A percentile compares a stretch with the other conserved stretches of the same genome.
phyloP scores from a whole-genome alignment of 2,888 invertebrate genomes.

The Drosophila ezoana region DNA sequence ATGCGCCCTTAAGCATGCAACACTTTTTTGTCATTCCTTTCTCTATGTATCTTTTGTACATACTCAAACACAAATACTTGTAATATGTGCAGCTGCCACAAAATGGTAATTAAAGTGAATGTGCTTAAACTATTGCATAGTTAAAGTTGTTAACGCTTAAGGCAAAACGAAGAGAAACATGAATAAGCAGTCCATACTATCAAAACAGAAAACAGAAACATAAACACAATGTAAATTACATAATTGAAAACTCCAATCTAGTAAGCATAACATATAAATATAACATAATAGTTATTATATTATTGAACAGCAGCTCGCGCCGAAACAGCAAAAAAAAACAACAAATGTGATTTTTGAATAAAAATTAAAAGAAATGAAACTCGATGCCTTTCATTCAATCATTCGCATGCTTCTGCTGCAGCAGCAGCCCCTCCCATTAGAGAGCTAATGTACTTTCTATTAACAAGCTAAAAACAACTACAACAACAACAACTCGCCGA shows the following conservation, averaged over 20 bases:
- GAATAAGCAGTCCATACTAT: slow-evolving; percentile 3
- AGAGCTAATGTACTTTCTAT: slow-evolving; percentile 63
- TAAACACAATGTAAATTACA: slow-evolving; percentile 68
- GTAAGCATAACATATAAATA: slow-evolving; percentile 50
- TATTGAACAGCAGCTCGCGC: slow-evolving; percentile 60
- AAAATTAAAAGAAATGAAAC: slow-evolving; percentile 70
- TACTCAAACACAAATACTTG: slow-evolving; percentile 25
- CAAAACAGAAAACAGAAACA: slow-evolving; percentile 43
- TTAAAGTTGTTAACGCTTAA: slow-evolving; percentile 75
- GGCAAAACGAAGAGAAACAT: slow-evolving; percentile 34
- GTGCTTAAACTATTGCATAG: slow-evolving; percentile 68
- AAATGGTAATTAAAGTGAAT: slow-evolving; percentile 42
- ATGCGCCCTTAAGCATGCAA: slow-evolving; percentile 16
- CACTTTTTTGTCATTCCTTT: slow-evolving; percentile 22
- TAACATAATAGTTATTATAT: slow-evolving; percentile 40
- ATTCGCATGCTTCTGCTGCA: neutral
- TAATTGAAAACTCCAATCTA: slow-evolving; percentile 55
- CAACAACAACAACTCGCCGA: slow-evolving; percentile 3
- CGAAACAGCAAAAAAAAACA: slow-evolving; percentile 57
- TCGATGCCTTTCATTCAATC: slow-evolving; percentile 5
- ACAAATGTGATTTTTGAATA: slow-evolving; percentile 81
- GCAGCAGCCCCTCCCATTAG: slow-evolving; percentile 31
- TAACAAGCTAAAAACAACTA: slow-evolving; percentile 19
- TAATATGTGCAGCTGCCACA: slow-evolving; percentile 58
- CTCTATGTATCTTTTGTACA: slow-evolving; percentile 47